phyloP scores from a whole-genome alignment of 2,797 vertebrate species.

The Etheostoma nigrum region DNA sequence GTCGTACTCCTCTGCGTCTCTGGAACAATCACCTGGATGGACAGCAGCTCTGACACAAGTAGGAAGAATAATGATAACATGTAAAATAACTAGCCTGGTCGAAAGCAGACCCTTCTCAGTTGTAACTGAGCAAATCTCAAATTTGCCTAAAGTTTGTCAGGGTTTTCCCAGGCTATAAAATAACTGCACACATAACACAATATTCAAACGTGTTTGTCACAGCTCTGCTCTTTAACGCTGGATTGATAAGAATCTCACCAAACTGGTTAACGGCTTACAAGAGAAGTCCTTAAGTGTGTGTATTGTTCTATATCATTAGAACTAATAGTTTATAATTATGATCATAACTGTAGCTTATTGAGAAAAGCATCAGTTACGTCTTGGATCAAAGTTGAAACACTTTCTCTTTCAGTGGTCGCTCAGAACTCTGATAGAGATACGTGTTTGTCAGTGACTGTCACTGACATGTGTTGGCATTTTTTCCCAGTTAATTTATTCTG shows the following conservation, averaged over 20 bases:
- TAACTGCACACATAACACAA: neutral
- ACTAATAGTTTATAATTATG: conserved; percentile 29
- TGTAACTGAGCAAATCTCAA: too few species aligned
- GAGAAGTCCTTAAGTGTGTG: neutral
- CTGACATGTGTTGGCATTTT: neutral
- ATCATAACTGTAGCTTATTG: neutral
- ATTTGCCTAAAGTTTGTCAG: too few species aligned
- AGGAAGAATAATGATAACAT: neutral
- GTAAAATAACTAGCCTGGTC: neutral
- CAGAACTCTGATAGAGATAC: neutral
- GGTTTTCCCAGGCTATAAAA: neutral
- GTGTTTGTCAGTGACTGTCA: neutral
- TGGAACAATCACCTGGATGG: conserved; percentile 83
- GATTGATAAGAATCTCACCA: conserved; percentile 56
- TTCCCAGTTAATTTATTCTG: neutral
- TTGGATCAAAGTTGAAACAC: conserved; percentile 1
- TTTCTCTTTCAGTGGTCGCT: neutral
- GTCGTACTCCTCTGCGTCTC: conserved; percentile 77
- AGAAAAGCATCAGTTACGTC: neutral
- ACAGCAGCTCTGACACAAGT: conserved; percentile 73
- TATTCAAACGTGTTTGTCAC: neutral
- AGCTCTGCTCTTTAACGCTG: neutral
- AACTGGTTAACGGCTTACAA: conserved; percentile 58
- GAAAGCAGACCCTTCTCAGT: too few species aligned
- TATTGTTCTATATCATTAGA: conserved; percentile 4